These are phyloP conservation scores for Leptinotarsa undecemlineata DNA, from an alignment of 1,140 invertebrate genomes.

Conservation along the genomic window DNA sequence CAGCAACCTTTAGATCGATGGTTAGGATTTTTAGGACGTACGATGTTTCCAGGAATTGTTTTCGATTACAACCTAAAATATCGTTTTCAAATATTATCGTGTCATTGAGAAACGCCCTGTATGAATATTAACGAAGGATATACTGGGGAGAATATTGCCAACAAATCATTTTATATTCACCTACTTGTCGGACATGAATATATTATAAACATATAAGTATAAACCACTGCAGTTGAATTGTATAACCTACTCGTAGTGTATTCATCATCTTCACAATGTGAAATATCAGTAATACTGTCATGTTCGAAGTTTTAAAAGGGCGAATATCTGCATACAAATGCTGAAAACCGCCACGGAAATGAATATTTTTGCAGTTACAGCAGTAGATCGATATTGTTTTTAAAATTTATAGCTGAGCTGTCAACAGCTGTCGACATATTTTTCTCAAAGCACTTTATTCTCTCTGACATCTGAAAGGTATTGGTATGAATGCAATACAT, in stretches of 20 bases:
- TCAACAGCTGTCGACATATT: conserved; percentile 5
- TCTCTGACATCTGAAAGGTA: neutral
- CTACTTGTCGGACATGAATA: too few species aligned
- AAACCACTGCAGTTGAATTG: too few species aligned
- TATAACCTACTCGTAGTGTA: neutral
- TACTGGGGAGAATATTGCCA: too few species aligned
- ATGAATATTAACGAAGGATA: too few species aligned
- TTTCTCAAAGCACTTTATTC: conserved; percentile 8
- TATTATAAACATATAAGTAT: too few species aligned
- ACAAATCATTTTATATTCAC: too few species aligned
- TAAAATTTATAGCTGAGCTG: conserved; percentile 4
- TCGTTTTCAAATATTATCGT: too few species aligned
- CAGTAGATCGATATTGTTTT: conserved; percentile 8
- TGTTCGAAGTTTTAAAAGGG: neutral
- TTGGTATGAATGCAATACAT: conserved; percentile 8
- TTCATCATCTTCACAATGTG: neutral
- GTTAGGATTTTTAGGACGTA: too few species aligned
- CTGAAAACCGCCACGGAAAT: neutral
- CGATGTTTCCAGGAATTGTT: too few species aligned
- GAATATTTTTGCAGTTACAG: conserved; percentile 8
- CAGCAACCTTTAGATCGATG: too few species aligned
- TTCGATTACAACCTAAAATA: too few species aligned
- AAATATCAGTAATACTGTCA: neutral
- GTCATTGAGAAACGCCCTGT: too few species aligned
- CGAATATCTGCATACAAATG: neutral